Evolutionary conservation across 2,888 invertebrate species (phyloP).

Genomic region (Acanthosepion esculentum): DNA sequence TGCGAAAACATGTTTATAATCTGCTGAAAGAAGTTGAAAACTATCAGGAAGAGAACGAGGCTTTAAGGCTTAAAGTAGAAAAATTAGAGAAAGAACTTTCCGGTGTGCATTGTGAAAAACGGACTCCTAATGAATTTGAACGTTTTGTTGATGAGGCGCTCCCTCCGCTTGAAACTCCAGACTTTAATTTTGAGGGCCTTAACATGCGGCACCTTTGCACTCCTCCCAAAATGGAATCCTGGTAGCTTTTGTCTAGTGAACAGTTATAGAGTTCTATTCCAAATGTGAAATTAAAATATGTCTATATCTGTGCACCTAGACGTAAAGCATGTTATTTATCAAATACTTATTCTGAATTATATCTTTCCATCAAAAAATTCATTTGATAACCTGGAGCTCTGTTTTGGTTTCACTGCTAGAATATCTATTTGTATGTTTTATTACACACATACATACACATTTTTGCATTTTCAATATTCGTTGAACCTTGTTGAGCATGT

Average conservation of each 20-base stretch:
- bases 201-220: not conserved
- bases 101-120: conserved; percentile 42
- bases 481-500: too few relatives aligned
- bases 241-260: not conserved
- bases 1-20: conserved; percentile 65
- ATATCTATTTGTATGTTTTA: too few relatives aligned
- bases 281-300: not conserved
- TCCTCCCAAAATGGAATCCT: conserved; percentile 11
- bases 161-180: conserved; percentile 80
- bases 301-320: not conserved
- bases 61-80: conserved; percentile 54
- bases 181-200: conserved; percentile 77
- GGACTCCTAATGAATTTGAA: conserved; percentile 51
- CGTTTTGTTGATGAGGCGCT: conserved; percentile 77
- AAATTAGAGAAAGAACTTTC: conserved; percentile 49
- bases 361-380: not conserved
- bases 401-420: too few relatives aligned
- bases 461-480: too few relatives aligned
- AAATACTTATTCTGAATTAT: not conserved
- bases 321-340: not conserved
- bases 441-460: too few relatives aligned
- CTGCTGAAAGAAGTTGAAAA: conserved; percentile 67
- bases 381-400: not conserved
- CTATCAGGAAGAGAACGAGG: conserved; percentile 57
- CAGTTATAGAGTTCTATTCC: not conserved